Evolutionary conservation across 2,797 vertebrate species (phyloP).

Genomic region (Sebastes minor): DNA sequence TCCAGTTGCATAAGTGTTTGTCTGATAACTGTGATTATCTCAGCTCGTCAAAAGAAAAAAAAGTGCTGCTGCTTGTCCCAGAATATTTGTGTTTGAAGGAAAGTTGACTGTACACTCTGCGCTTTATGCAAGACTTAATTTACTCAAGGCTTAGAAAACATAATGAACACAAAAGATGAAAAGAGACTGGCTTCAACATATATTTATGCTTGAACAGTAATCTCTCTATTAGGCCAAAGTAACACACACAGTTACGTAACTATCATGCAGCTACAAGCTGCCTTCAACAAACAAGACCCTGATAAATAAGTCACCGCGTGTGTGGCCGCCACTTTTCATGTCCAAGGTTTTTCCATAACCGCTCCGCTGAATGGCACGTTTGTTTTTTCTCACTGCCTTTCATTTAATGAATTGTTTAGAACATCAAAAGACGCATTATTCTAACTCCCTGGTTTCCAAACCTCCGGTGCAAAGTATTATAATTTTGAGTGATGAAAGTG

Average conservation of each 20-base stretch:
- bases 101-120: neutral
- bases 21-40: conserved; percentile 3
- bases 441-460: conserved; percentile 46
- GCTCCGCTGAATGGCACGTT: conserved; percentile 46
- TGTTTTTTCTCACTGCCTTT: conserved; percentile 55
- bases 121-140: conserved; percentile 26
- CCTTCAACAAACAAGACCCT: conserved; percentile 56
- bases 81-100: conserved; percentile 13
- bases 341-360: conserved; percentile 62
- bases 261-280: conserved; percentile 50
- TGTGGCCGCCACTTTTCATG: conserved; percentile 52
- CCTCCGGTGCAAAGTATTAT: conserved; percentile 52
- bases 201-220: conserved; percentile 44
- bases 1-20: neutral
- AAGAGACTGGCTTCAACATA: conserved; percentile 33
- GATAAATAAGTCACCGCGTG: conserved; percentile 52
- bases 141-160: conserved; percentile 40
- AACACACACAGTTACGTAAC: conserved; percentile 50
- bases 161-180: conserved; percentile 62
- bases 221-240: conserved; percentile 55
- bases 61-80: neutral
- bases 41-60: conserved; percentile 2
- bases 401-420: conserved; percentile 71
- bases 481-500: conserved; percentile 72
- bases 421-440: conserved; percentile 76